Conservation (phyloP, 2,797 vertebrate species). For the Megalops cyprinoides region DNA sequence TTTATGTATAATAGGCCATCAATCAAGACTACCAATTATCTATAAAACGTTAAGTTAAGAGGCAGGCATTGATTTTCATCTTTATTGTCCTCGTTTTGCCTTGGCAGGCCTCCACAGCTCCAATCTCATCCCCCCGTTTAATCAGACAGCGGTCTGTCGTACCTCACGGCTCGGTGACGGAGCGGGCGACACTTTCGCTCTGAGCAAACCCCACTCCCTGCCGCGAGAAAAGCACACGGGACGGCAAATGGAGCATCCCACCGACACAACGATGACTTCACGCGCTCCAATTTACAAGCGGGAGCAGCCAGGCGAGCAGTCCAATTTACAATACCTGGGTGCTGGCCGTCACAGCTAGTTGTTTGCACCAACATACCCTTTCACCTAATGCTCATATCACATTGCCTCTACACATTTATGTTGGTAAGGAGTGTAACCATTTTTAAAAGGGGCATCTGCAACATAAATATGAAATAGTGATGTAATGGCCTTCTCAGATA, state of each 20-base stretch:
- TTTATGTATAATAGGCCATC: slow-evolving; percentile 47
- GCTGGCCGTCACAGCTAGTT: too few relatives aligned
- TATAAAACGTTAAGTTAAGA: slow-evolving; percentile 36
- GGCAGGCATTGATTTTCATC: slow-evolving; percentile 15
- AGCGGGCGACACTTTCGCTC: not conserved
- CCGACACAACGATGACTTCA: too few relatives aligned
- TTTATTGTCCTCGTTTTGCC: slow-evolving; percentile 40
- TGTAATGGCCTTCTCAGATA: too few relatives aligned
- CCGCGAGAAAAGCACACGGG: not conserved
- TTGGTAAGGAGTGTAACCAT: too few relatives aligned
- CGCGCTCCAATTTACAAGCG: too few relatives aligned
- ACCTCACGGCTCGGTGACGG: not conserved
- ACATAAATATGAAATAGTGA: too few relatives aligned
- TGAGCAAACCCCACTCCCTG: not conserved
- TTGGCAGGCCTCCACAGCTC: slow-evolving; percentile 18
- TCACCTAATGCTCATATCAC: too few relatives aligned
- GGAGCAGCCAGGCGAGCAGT: too few relatives aligned
- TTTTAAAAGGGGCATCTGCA: too few relatives aligned
- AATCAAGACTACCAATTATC: slow-evolving; percentile 39
- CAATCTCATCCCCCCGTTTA: slow-evolving; percentile 22
- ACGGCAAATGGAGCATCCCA: not conserved
- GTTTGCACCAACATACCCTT: too few relatives aligned
- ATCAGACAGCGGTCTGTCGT: not conserved
- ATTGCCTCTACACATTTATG: too few relatives aligned
- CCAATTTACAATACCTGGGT: too few relatives aligned